These are phyloP conservation scores for Watsonalla cultraria DNA, from an alignment of 2,888 invertebrate genomes.

Conservation along the genomic window DNA sequence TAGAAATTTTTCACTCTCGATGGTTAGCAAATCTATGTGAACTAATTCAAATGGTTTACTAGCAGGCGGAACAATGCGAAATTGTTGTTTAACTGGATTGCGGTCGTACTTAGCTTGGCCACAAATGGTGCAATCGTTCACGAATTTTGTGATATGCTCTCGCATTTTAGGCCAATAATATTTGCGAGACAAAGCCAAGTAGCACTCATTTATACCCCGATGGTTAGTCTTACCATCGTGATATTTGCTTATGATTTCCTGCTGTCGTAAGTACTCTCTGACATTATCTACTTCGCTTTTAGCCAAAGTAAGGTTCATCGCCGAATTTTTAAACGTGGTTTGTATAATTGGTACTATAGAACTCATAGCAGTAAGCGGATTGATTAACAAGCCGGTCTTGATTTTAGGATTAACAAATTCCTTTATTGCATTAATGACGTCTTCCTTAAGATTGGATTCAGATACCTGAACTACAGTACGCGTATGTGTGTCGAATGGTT, in stretches of 20 bases:
- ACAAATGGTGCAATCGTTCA: too few species aligned
- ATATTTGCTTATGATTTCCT: not conserved
- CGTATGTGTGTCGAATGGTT: slow-evolving; percentile 15
- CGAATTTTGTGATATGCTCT: too few species aligned
- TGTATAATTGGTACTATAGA: not conserved
- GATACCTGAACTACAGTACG: slow-evolving; percentile 9
- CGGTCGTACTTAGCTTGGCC: too few species aligned
- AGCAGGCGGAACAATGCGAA: too few species aligned
- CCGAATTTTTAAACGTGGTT: slow-evolving; percentile 6
- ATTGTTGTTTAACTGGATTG: too few species aligned
- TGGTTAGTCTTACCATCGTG: slow-evolving; percentile 5
- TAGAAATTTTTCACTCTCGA: too few species aligned
- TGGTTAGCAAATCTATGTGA: too few species aligned
- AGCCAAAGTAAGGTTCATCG: slow-evolving; percentile 5
- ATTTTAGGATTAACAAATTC: too few species aligned
- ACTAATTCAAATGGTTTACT: too few species aligned
- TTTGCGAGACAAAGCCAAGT: not conserved
- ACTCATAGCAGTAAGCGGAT: not conserved
- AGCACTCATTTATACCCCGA: not conserved
- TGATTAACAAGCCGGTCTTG: too few species aligned
- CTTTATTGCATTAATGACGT: slow-evolving; percentile 2
- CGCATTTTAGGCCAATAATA: too few species aligned
- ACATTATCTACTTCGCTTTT: not conserved
- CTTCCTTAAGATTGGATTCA: slow-evolving; percentile 11
- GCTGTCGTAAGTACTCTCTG: not conserved